Base-by-base conservation (phyloP, 2,113 vertebrate species). In the Enhydra lutris region DNA sequence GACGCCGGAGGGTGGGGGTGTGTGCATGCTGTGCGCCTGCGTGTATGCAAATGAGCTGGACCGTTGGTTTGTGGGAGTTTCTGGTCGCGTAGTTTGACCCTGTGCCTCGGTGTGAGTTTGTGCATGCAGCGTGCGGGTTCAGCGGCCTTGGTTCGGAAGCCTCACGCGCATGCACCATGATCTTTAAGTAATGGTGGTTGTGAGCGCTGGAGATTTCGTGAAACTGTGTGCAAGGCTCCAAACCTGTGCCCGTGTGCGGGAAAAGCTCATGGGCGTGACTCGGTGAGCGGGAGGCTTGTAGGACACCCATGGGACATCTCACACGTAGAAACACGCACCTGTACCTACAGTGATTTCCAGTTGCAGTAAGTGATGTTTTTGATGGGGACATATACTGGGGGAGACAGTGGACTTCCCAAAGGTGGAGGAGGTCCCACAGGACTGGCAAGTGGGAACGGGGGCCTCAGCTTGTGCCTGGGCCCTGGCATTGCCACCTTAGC, bases 111-210 rank as follows among this genome's bases (percentile, higher is more conserved):
- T 47, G 36, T n/a, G 26, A 36, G 31, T 45, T 2, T 36, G 8
- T 17, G 4, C 1, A 34, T 36, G 4, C 31, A 10, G 21, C 0
- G 4, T 78, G 23, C 21, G 8, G 5, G 45, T 76, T 13, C 15
- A 31, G 36, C 45, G 61, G 61, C 36, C 21, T 42, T 9, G 36
- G 17, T 18, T 45, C n/a, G 47, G 71, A 42, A 94, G 59, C 17
- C 8, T 74, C 11, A 23, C 18, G 31, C 15, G 9, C 36, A 42
- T 1, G 47, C 26, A 3, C 0, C 18, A 20, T 15, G 10, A 1
- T 55, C 61, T 94, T 67, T 39, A 76, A 82, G 13, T 36, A 31
- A 7, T 1, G 34, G 45, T 45, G 3, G 26, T 10, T 7, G 14
- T 71, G n/a, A 79, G 8, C 79, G 45, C 34, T 1, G 18, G 15